phyloP scores from a whole-genome alignment of 2,797 vertebrate genomes.

The Microctenopoma stevenorrisi region DNA sequence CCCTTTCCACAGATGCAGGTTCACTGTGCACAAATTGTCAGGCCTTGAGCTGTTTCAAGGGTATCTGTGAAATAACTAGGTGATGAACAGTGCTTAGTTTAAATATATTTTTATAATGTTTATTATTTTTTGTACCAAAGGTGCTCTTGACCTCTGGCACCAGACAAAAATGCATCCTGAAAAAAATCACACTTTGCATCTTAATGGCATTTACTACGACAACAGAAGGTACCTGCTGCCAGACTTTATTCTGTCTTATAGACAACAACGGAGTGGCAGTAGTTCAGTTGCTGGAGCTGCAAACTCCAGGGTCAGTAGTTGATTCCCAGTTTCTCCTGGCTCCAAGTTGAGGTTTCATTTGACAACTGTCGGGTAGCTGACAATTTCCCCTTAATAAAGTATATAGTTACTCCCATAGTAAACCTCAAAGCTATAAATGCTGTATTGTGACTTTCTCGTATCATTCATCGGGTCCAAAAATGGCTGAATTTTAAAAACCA shows the following conservation, averaged over 20 bases:
- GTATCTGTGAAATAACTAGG: conserved; percentile 4
- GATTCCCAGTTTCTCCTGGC: too few relatives aligned
- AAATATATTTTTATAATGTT: not conserved
- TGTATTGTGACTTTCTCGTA: not conserved
- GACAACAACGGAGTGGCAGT: not conserved
- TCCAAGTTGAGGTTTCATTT: too few relatives aligned
- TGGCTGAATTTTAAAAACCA: conserved; percentile 9
- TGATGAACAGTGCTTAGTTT: conserved; percentile 1
- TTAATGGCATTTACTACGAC: not conserved
- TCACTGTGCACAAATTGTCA: conserved; percentile 5
- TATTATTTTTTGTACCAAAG: not conserved
- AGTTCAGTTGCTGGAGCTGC: too few relatives aligned
- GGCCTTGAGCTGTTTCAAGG: conserved; percentile 12
- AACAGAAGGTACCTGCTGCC: not conserved
- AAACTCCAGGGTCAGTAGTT: too few relatives aligned
- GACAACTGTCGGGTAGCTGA: too few relatives aligned
- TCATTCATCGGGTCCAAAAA: conserved; percentile 3
- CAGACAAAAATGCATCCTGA: not conserved
- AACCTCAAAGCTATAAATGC: conserved; percentile 5
- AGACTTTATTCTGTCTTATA: not conserved
- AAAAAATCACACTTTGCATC: not conserved
- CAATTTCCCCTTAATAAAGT: too few relatives aligned
- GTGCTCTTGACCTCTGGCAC: not conserved
- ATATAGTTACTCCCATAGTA: not conserved
- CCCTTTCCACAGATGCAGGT: conserved; percentile 19